A percentile compares a stretch with the other conserved stretches of the same genome.
These are phyloP conservation scores for Tiliacea aurago DNA, from an alignment of 2,888 invertebrate species.

Conservation along the genomic window DNA sequence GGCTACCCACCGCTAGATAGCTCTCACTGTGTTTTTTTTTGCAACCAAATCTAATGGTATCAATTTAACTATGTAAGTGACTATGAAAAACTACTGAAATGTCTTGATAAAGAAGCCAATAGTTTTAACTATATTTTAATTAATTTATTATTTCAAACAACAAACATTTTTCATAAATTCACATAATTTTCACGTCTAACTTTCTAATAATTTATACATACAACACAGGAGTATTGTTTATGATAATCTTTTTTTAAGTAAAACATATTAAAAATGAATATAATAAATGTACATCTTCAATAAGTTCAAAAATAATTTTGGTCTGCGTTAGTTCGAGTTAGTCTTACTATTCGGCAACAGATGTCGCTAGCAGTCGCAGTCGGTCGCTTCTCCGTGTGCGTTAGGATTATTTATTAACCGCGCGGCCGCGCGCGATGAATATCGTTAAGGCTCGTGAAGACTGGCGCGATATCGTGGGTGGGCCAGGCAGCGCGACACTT, in stretches of 20 bases:
- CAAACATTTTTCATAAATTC: no score
- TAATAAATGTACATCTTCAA: background rate
- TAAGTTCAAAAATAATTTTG: background rate
- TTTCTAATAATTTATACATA: background rate
- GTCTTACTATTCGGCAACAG: constrained; percentile 74
- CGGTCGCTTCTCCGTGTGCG: background rate
- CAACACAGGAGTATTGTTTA: background rate
- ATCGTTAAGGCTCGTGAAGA: background rate
- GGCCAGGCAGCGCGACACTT: no score
- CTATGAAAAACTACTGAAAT: background rate
- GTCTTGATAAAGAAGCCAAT: background rate
- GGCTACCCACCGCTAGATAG: constrained; percentile 69
- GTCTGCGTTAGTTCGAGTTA: background rate
- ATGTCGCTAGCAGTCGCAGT: constrained; percentile 73
- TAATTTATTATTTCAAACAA: background rate
- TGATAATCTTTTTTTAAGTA: background rate
- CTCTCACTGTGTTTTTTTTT: constrained; percentile 38
- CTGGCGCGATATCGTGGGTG: no score
- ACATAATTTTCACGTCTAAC: no score
- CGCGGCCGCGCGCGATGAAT: background rate
- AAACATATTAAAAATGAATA: background rate
- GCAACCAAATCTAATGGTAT: background rate
- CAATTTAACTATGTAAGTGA: background rate
- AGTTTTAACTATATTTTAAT: background rate
- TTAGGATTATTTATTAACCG: no score